These are phyloP conservation scores for Corythoichthys intestinalis DNA, from an alignment of 2,113 vertebrate genomes.

Conservation along the genomic window DNA sequence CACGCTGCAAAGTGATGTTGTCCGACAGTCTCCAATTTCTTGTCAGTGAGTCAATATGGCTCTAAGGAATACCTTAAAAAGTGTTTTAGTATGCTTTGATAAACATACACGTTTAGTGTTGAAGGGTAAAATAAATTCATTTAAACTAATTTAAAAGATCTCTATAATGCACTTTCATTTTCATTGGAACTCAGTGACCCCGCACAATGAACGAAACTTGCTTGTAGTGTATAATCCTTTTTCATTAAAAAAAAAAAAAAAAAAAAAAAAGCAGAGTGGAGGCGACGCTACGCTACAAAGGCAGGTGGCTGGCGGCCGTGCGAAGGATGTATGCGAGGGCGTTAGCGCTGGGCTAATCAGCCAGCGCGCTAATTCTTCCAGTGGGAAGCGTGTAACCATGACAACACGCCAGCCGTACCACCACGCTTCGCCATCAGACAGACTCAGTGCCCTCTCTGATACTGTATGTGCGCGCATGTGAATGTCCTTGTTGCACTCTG, in stretches of 20 bases:
- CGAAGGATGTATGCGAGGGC: slow-evolving; percentile 32
- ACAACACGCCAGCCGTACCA: slow-evolving; percentile 60
- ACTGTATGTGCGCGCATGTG: slow-evolving; percentile 12
- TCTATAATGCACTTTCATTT: no score
- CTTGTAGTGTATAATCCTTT: background rate
- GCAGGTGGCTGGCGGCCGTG: slow-evolving; percentile 47
- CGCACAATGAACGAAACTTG: background rate
- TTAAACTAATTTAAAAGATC: no score
- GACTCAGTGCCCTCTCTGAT: slow-evolving; percentile 52
- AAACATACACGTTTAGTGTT: no score
- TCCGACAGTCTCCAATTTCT: no score
- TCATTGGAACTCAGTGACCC: no score
- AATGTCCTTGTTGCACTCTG: slow-evolving; percentile 46
- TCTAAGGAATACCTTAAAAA: no score
- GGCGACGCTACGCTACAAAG: slow-evolving; percentile 41
- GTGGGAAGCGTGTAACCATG: slow-evolving; percentile 61
- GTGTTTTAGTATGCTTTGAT: no score
- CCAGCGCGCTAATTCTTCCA: slow-evolving; percentile 56
- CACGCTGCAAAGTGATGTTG: no score
- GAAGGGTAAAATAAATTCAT: no score
- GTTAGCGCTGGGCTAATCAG: slow-evolving; percentile 40
- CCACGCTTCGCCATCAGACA: slow-evolving; percentile 45
- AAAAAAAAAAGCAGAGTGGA: slow-evolving; percentile 41
- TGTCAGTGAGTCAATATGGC: no score
- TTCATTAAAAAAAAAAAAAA: no score